phyloP scores from a whole-genome alignment of 2,888 invertebrate species.

The Pardosa pseudoannulata region DNA sequence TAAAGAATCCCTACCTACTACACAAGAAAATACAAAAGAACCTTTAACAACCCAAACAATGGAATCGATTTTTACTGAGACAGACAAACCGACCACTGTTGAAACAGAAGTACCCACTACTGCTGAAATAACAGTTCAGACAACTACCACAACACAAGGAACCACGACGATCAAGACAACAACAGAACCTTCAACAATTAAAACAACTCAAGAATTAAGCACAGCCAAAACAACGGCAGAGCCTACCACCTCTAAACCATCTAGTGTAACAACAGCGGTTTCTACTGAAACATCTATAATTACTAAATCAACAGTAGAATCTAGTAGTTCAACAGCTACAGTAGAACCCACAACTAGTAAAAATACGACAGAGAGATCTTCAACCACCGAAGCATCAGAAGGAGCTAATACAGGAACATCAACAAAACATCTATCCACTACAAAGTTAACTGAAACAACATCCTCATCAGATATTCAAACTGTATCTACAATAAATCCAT shows the following conservation, averaged over 20 bases:
- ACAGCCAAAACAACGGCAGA: neutral
- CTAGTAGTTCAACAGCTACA: neutral
- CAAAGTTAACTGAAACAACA: neutral
- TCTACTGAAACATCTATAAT: neutral
- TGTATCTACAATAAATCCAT: neutral
- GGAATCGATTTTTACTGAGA: neutral
- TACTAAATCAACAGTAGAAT: neutral
- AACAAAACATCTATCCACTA: neutral
- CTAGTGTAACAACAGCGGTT: neutral
- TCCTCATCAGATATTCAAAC: neutral
- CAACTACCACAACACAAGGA: neutral
- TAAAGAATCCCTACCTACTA: neutral
- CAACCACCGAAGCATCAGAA: neutral
- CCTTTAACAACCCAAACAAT: neutral
- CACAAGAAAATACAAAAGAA: neutral
- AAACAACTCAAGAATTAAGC: neutral
- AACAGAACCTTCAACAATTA: neutral
- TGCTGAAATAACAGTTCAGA: neutral
- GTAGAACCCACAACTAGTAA: neutral
- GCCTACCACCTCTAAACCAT: neutral
- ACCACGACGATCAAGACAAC: neutral
- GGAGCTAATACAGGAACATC: neutral
- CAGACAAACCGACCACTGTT: neutral
- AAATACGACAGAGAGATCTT: neutral
- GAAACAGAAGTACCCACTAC: neutral